phyloP scores from a whole-genome alignment of 2,797 vertebrate genomes.

The Ceyx erithaca region DNA sequence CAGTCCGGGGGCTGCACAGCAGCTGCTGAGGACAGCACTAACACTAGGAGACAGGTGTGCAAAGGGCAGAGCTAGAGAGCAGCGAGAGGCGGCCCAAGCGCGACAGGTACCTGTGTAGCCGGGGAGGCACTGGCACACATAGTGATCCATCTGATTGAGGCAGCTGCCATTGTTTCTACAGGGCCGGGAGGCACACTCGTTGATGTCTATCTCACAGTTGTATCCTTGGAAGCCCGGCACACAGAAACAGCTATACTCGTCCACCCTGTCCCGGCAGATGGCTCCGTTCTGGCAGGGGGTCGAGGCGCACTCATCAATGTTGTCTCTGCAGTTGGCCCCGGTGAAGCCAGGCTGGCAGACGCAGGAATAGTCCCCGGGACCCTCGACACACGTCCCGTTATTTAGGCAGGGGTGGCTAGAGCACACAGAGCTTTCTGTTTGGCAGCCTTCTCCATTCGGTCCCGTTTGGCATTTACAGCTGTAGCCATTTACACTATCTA shows the following conservation, averaged over 20 bases:
- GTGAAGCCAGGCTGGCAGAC: slow-evolving; percentile 81
- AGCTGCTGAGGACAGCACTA: not conserved
- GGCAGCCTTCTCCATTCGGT: slow-evolving; percentile 76
- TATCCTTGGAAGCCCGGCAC: slow-evolving; percentile 96
- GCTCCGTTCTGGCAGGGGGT: slow-evolving; percentile 92
- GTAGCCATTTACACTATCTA: slow-evolving; percentile 68
- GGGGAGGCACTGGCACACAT: slow-evolving; percentile 83
- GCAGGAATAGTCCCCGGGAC: slow-evolving; percentile 75
- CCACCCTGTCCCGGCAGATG: slow-evolving; percentile 85
- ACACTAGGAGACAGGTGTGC: not conserved
- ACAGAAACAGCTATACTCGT: slow-evolving; percentile 88
- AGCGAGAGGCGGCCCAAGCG: not conserved
- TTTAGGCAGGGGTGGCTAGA: slow-evolving; percentile 82
- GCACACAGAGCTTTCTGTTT: slow-evolving; percentile 71
- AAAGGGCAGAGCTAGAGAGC: not conserved
- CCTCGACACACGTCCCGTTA: slow-evolving; percentile 80
- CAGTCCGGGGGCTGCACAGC: not conserved
- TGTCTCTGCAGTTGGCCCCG: slow-evolving; percentile 80
- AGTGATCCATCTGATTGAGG: slow-evolving; percentile 88
- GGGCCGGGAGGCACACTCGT: slow-evolving; percentile 93
- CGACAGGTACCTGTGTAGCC: slow-evolving; percentile 87
- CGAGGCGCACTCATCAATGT: slow-evolving; percentile 84
- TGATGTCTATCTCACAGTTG: slow-evolving; percentile 94
- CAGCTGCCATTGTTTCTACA: slow-evolving; percentile 91
- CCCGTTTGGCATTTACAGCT: slow-evolving; percentile 82